Percentiles rank a stretch among this genome's conserved stretches.
phyloP scores from a whole-genome alignment of 2,113 vertebrate species.

The Pterophyllum scalare region DNA sequence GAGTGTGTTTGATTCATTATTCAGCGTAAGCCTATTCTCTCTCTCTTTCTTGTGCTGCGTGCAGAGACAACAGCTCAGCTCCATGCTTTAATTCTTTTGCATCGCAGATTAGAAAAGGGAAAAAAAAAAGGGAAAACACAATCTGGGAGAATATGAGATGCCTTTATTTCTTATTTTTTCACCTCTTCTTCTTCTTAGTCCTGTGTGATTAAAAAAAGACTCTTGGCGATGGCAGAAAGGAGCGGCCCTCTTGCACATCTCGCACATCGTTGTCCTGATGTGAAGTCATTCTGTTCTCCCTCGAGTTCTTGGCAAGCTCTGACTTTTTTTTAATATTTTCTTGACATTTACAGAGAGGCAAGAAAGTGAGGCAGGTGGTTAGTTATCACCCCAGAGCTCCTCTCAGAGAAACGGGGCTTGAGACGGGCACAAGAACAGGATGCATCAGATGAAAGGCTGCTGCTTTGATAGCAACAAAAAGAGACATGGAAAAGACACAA shows the following conservation, averaged over 20 bases:
- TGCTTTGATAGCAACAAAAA: conserved; percentile 37
- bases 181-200: conserved; percentile 27
- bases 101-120: conserved; percentile 70
- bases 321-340: neutral
- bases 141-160: conserved; percentile 52
- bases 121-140: conserved; percentile 34
- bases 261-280: conserved; percentile 13
- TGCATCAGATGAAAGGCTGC: conserved; percentile 18
- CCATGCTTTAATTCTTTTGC: conserved; percentile 75
- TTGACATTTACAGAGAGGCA: conserved; percentile 29
- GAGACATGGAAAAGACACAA: conserved; percentile 3
- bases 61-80: conserved; percentile 70
- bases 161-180: conserved; percentile 43
- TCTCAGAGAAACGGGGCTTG: conserved; percentile 8
- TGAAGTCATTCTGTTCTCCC: conserved; percentile 12
- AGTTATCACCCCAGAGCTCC: conserved; percentile 18
- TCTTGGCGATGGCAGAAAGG: neutral
- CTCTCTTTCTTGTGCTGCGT: conserved; percentile 55
- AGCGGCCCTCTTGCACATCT: neutral
- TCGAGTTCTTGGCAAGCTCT: neutral
- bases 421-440: neutral
- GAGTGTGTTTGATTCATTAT: conserved; percentile 78
- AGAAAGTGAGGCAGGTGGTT: conserved; percentile 1
- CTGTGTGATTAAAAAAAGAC: conserved; percentile 15
- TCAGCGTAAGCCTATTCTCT: conserved; percentile 65